phyloP scores from a whole-genome alignment of 2,113 vertebrate genomes.

The Phyllopteryx taeniolatus region DNA sequence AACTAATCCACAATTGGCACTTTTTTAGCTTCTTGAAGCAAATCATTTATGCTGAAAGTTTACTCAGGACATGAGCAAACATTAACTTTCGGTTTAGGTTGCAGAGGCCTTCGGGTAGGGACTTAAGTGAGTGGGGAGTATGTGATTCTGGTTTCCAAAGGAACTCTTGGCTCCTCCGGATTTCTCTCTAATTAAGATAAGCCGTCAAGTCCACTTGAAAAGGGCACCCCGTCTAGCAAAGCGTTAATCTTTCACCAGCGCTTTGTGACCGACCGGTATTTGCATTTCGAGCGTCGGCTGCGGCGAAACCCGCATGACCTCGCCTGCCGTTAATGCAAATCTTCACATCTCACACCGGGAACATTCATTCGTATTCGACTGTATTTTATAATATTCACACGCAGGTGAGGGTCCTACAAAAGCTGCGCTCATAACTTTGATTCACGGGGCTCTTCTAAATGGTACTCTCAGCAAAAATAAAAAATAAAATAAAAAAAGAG shows the following conservation, averaged over 20 bases:
- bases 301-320: background rate
- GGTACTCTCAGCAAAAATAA: background rate
- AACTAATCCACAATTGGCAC: conserved; percentile 1
- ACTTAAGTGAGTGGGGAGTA: conserved; percentile 23
- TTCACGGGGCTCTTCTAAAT: conserved; percentile 15
- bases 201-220: conserved; percentile 69
- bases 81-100: conserved; percentile 26
- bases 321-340: background rate
- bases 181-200: conserved; percentile 73
- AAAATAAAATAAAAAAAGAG: too few relatives aligned
- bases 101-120: conserved; percentile 28
- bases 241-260: conserved; percentile 69
- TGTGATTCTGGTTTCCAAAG: conserved; percentile 40
- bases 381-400: conserved; percentile 9
- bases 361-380: background rate
- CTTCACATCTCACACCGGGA: background rate
- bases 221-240: conserved; percentile 60
- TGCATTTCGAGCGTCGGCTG: conserved; percentile 9
- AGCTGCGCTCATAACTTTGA: background rate
- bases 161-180: conserved; percentile 58
- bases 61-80: conserved; percentile 19
- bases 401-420: background rate
- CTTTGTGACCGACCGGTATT: conserved; percentile 41
- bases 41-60: conserved; percentile 21
- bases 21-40: conserved; percentile 7